These are phyloP conservation scores for Tympanuchus pallidicinctus DNA, from an alignment of 2,113 vertebrate species.

Conservation along the genomic window DNA sequence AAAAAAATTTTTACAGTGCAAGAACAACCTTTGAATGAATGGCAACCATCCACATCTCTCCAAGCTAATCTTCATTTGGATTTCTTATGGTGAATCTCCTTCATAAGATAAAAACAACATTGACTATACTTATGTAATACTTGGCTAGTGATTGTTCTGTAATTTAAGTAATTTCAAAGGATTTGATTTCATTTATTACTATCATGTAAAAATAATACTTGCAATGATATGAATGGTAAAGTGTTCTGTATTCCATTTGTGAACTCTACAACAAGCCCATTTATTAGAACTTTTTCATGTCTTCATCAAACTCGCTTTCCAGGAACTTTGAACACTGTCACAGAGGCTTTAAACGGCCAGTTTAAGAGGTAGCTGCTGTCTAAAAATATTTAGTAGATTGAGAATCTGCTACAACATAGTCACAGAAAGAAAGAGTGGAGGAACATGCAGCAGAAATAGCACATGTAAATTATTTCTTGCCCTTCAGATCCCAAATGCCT, in stretches of 20 bases:
- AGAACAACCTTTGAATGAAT: rapidly evolving
- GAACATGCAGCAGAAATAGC: not conserved
- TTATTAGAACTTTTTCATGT: not conserved
- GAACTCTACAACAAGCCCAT: not conserved
- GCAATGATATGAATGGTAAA: not conserved
- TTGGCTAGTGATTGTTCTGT: not conserved
- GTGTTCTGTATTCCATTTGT: not conserved
- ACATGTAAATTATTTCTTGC: not conserved
- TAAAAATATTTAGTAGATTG: not conserved
- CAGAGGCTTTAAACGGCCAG: not conserved
- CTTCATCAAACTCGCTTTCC: not conserved
- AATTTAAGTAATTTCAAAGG: not conserved
- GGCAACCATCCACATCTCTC: not conserved
- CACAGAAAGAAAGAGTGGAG: not conserved
- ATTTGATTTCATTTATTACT: not conserved
- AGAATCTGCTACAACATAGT: not conserved
- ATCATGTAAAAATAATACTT: not conserved
- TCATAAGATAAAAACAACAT: not conserved
- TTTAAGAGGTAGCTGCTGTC: not conserved
- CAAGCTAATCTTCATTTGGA: not conserved
- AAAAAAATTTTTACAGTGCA: not conserved
- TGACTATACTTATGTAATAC: not conserved
- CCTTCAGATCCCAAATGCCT: not conserved
- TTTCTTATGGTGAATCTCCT: not conserved
- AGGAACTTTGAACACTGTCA: not conserved